These are phyloP conservation scores for Helostoma temminkii DNA, from an alignment of 2,797 vertebrate genomes.

Conservation along the genomic window DNA sequence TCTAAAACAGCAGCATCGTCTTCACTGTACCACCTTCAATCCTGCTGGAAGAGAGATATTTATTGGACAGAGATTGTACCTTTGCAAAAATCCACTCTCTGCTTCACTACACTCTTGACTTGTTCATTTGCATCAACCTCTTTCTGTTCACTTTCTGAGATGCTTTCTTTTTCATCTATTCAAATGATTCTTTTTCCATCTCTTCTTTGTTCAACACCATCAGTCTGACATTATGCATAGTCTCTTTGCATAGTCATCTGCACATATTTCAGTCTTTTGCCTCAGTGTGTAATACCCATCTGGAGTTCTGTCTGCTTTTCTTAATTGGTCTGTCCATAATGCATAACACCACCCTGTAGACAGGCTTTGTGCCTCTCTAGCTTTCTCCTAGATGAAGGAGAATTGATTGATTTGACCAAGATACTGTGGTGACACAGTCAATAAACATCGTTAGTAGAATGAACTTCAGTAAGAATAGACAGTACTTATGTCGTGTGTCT, in stretches of 20 bases:
- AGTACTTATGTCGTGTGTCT: conserved; percentile 18
- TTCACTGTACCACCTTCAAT: conserved; percentile 35
- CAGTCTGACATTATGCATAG: conserved; percentile 54
- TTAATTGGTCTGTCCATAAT: conserved; percentile 75
- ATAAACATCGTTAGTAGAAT: conserved; percentile 53
- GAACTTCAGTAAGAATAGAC: conserved; percentile 52
- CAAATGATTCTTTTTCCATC: conserved; percentile 50
- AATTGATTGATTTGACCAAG: conserved; percentile 63
- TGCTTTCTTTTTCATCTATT: conserved; percentile 53
- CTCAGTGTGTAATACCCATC: conserved; percentile 46
- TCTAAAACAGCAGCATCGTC: conserved; percentile 64
- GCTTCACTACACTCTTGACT: conserved; percentile 29
- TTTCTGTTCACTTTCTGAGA: conserved; percentile 43
- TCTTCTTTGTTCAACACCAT: conserved; percentile 54
- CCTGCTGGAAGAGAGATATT: conserved; percentile 51
- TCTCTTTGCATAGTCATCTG: conserved; percentile 21
- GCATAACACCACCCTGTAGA: conserved; percentile 49
- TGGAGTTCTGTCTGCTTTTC: conserved; percentile 42
- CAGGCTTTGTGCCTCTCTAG: conserved; percentile 42
- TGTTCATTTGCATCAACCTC: conserved; percentile 63
- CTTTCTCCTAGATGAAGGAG: conserved; percentile 55
- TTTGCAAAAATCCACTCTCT: conserved; percentile 45
- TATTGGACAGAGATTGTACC: conserved; percentile 50
- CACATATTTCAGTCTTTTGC: conserved; percentile 47
- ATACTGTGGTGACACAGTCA: conserved; percentile 64